Evolutionary conservation across 2,113 vertebrate genomes (phyloP), one percentile per base, ranked within the genome.

Genomic region (Myxocyprinus asiaticus): DNA sequence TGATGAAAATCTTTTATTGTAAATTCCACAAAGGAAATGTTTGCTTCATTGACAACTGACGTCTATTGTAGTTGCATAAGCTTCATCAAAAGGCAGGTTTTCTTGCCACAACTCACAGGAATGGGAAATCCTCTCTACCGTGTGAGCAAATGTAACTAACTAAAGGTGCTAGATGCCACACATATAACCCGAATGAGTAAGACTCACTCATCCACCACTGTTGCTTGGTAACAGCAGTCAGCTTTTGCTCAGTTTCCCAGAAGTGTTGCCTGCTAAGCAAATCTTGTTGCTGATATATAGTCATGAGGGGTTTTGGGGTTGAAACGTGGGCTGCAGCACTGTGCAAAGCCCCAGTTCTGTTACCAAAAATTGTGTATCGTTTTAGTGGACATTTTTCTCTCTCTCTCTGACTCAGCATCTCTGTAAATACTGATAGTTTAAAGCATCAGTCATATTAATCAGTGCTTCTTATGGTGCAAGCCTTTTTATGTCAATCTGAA

Each of bases 361-460:
- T 45, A 80, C 61, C 67, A 83, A 68, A 76, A 80, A 67, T 3
- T 22, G 4, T 64, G 55, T 5, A 33, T 71, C 53, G 70, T 63
- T 67, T 50, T 33, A 33, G 45, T 73, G 43, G 7, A 56, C 51
- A 6, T 15, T 1, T 59, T 15, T 62, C 50, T 70, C 59, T 68
- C 66, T 80, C 78, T 78, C 69, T 78, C 65, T 85, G 79, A 85
- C 68, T 87, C 85, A 87, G 85, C 81, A 82, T 55, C 14, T 76
- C 10, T 83, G 51, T 51, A 56, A 59, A 70, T 67, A 62, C 17
- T 63, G 56, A 80, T 61, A 67, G 67, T 51, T 44, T 66, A 51
- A 66, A 62, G 14, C 33, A 33, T 11, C 22, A 58, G 9, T 75
- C 50, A 44, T 65, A 47, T 45, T 72, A n/a, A 67, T 9, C 10